Conservation (phyloP, 2,888 invertebrate species). For the Archips xylosteana region DNA sequence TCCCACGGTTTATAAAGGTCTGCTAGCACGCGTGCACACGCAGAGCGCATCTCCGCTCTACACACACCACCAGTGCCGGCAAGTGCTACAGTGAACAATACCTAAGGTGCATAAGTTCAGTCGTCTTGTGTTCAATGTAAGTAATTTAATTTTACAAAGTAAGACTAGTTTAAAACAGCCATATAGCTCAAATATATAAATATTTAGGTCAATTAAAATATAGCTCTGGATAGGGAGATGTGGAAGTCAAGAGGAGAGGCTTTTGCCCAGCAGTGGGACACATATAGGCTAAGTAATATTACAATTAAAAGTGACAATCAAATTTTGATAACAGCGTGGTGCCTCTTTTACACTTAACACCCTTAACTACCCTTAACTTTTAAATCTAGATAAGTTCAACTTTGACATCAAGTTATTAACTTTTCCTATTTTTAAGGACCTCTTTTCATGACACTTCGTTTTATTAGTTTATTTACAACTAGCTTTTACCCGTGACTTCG, state of each 20-base stretch:
- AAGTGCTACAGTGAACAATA: constrained; percentile 54
- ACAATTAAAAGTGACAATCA: neutral
- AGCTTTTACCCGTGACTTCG: too few relatives aligned
- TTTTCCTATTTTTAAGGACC: neutral
- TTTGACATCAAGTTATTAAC: neutral
- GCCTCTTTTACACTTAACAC: too few relatives aligned
- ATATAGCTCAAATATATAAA: too few relatives aligned
- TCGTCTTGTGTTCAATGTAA: constrained; percentile 34
- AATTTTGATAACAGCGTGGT: neutral
- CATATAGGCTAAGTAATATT: too few relatives aligned
- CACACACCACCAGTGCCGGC: constrained; percentile 60
- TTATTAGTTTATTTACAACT: neutral
- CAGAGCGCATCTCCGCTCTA: constrained; percentile 79
- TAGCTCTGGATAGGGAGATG: too few relatives aligned
- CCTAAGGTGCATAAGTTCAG: constrained; percentile 34
- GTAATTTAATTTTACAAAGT: neutral
- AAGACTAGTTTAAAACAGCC: neutral
- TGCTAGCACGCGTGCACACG: constrained; percentile 67
- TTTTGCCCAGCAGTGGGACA: too few relatives aligned
- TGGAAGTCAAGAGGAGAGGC: too few relatives aligned
- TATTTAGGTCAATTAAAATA: too few relatives aligned
- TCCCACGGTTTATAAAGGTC: constrained; percentile 84
- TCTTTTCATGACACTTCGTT: neutral
- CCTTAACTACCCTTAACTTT: too few relatives aligned
- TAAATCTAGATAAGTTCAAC: too few relatives aligned